Conservation (phyloP, 2,888 invertebrate genomes). For the Epirrhoe alternata region DNA sequence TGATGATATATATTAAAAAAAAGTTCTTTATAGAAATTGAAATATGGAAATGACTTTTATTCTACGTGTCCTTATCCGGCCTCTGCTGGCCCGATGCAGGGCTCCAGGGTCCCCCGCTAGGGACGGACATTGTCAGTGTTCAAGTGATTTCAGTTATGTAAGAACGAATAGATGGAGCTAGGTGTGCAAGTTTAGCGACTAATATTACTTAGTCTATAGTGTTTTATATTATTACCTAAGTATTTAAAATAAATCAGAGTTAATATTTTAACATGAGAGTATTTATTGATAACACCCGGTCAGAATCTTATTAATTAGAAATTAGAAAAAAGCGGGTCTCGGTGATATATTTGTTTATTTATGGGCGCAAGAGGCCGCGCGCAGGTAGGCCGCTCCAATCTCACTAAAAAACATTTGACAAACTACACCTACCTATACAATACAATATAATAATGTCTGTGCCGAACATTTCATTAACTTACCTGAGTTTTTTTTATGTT, state of each 20-base stretch:
- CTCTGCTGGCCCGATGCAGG: constrained; percentile 9
- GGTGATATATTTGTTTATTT: constrained; percentile 55
- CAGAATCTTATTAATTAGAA: constrained; percentile 56
- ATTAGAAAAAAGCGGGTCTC: constrained; percentile 47
- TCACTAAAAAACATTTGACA: constrained; percentile 40
- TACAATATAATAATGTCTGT: constrained; percentile 15
- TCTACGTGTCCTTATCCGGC: constrained; percentile 60
- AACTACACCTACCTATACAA: constrained; percentile 39
- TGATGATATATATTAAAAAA: constrained; percentile 79
- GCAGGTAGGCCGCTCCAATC: constrained; percentile 44
- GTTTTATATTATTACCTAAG: constrained; percentile 80
- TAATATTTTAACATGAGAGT: constrained; percentile 76
- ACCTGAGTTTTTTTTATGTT: constrained; percentile 13
- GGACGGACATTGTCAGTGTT: constrained; percentile 27
- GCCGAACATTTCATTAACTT: constrained; percentile 28
- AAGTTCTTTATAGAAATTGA: constrained; percentile 82
- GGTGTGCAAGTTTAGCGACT: constrained; percentile 60
- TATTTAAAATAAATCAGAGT: constrained; percentile 81
- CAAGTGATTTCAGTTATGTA: constrained; percentile 39
- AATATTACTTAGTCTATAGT: constrained; percentile 76
- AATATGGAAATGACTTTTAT: constrained; percentile 79
- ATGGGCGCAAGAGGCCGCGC: constrained; percentile 37
- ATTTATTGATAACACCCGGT: constrained; percentile 73
- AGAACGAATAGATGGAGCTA: constrained; percentile 28
- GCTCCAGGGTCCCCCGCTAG: background rate